Evolutionary conservation across 2,888 invertebrate species (phyloP).

Genomic region (Plagodis dolabraria): DNA sequence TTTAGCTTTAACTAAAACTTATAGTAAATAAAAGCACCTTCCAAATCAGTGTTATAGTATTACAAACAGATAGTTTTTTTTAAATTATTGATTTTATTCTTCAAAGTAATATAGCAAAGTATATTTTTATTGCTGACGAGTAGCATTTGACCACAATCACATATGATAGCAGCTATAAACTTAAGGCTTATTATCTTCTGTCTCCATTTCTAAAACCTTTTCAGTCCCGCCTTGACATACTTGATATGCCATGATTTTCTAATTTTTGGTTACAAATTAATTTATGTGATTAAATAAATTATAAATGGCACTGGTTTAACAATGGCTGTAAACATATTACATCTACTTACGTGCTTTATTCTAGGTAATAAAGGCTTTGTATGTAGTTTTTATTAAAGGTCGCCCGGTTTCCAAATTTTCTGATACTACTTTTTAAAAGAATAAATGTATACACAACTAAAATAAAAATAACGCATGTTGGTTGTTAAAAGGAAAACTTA

Average conservation of each 20-base stretch:
- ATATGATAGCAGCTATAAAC: no score
- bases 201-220: not conserved
- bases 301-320: slow-evolving; percentile 25
- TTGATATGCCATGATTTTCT: not conserved
- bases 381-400: no score
- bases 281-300: slow-evolving; percentile 9
- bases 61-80: no score
- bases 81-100: no score
- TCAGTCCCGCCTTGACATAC: not conserved
- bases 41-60: not conserved
- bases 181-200: no score
- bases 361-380: not conserved
- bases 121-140: no score
- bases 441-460: no score
- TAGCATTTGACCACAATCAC: no score
- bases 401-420: no score
- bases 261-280: not conserved
- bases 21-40: slow-evolving; percentile 13
- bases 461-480: no score
- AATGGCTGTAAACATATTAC: slow-evolving; percentile 7
- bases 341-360: slow-evolving; percentile 2
- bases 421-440: not conserved
- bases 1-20: not conserved
- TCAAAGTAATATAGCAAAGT: no score
- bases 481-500: no score